Percentiles rank a stretch among this genome's conserved stretches.
These are phyloP conservation scores for Andrena praecox DNA, from an alignment of 2,888 invertebrate genomes.

Conservation along the genomic window DNA sequence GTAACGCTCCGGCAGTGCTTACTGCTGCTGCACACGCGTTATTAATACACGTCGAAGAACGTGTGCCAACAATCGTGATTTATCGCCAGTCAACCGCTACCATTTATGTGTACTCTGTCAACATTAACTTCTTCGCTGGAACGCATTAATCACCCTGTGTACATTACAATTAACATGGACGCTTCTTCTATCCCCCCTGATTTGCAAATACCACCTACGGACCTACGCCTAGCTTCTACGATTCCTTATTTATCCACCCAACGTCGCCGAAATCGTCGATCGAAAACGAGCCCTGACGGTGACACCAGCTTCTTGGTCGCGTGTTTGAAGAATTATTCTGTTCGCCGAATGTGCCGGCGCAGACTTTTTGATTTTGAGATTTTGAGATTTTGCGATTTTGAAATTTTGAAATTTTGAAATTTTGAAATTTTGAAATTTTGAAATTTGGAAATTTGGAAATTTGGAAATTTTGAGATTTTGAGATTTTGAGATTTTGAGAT, in stretches of 20 bases:
- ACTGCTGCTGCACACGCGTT: slow-evolving; percentile 18
- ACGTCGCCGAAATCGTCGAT: neutral
- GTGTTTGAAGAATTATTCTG: too few relatives aligned
- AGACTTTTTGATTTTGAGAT: neutral
- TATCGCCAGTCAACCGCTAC: slow-evolving; percentile 37
- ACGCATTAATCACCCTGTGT: slow-evolving; percentile 11
- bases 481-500: too few relatives aligned
- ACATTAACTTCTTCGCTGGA: slow-evolving; percentile 31
- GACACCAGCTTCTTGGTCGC: neutral
- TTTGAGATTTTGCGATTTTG: too few relatives aligned
- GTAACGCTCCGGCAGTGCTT: slow-evolving; percentile 9
- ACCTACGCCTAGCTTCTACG: neutral
- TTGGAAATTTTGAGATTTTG: too few relatives aligned
- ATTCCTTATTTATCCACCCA: neutral
- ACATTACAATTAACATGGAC: neutral
- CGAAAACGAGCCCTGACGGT: neutral
- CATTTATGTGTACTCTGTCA: slow-evolving; percentile 37
- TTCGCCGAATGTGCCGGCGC: too few relatives aligned
- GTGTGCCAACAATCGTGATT: slow-evolving; percentile 47
- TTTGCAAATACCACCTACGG: neutral
- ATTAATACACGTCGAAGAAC: slow-evolving; percentile 48
- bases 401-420: too few relatives aligned
- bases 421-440: too few relatives aligned
- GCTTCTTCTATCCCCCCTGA: slow-evolving; percentile 1
- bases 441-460: too few relatives aligned